phyloP scores from a whole-genome alignment of 2,113 vertebrate species.

The Ornithorhynchus anatinus region DNA sequence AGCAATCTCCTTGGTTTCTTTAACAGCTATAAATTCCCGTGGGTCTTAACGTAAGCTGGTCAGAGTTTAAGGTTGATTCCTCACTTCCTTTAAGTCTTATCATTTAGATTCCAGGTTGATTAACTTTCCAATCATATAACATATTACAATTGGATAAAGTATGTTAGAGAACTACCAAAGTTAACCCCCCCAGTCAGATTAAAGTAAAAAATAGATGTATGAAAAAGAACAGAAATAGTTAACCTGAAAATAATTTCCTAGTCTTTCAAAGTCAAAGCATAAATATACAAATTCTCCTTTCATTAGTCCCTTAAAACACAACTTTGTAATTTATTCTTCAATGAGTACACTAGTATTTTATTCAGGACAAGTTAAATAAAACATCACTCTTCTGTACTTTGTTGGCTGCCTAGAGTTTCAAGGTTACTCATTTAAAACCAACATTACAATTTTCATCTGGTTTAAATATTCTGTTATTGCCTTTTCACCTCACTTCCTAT shows the following conservation, averaged over 20 bases:
- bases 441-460: conserved; percentile 49
- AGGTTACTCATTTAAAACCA: conserved; percentile 44
- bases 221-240: not conserved
- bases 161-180: not conserved
- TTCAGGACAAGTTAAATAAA: conserved; percentile 42
- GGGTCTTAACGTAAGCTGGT: conserved; percentile 1
- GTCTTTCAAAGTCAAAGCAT: conserved; percentile 11
- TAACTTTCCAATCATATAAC: not conserved
- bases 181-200: not conserved
- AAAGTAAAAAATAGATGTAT: not conserved
- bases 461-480: conserved; percentile 56
- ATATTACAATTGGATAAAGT: not conserved
- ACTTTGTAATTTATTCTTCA: conserved; percentile 47
- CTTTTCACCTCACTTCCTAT: conserved; percentile 47
- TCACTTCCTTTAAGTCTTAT: not conserved
- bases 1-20: conserved; percentile 8
- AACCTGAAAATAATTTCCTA: not conserved
- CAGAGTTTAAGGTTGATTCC: not conserved
- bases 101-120: conserved; percentile 4
- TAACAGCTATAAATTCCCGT: not conserved
- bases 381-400: conserved; percentile 33
- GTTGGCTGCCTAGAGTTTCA: conserved; percentile 39
- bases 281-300: conserved; percentile 1
- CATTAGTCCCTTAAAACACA: conserved; percentile 38
- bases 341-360: conserved; percentile 49